Base-by-base conservation (phyloP, 2,888 invertebrate genomes). In the Chloroclystis v-ata region DNA sequence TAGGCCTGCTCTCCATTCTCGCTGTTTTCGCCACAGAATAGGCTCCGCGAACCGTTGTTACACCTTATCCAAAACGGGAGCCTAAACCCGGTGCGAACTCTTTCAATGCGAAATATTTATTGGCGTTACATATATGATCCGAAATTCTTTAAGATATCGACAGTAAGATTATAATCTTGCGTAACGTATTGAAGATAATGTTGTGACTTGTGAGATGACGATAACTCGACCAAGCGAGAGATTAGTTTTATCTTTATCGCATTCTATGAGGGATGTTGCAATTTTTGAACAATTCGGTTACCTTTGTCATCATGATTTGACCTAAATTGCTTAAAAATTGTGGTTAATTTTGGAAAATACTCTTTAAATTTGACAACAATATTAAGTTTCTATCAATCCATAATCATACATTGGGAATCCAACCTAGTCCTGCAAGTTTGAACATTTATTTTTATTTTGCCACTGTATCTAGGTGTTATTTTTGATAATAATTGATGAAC, bases 111-210 rank as follows among this genome's bases (percentile, higher is more conserved):
- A 62, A 67, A 67, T 72, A 65, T 20, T 58, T 29, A 28, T n/a
- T 59, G 58, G 54, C 63, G 84, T n/a, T n/a, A n/a, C n/a, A n/a
- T n/a, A 83, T 84, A 83, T 75, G 56, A 58, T 49, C 60, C 68
- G 69, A 71, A 65, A 72, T 75, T 69, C 65, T 64, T 74, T 70
- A 63, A 65, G 61, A 60, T 78, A 77, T 82, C 78, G 84, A 82
- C 81, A 82, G 75, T 61, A 42, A 78, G 83, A 85, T 84, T 73
- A 74, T 41, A 49, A 66, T 62, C 71, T 85, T 85, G 84, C 75
- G 86, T 79, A 86, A 85, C 61, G 25, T 49, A 39, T 32, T 47
- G 49, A 49, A 51, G 74, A 77, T 75, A 75, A 57, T 59, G 28
- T 28, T 28, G 37, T 44, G 25, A 8, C 5, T 10, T 35, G 40